Base-by-base conservation (phyloP, 2,888 invertebrate genomes). In the Mythimna pallens region DNA sequence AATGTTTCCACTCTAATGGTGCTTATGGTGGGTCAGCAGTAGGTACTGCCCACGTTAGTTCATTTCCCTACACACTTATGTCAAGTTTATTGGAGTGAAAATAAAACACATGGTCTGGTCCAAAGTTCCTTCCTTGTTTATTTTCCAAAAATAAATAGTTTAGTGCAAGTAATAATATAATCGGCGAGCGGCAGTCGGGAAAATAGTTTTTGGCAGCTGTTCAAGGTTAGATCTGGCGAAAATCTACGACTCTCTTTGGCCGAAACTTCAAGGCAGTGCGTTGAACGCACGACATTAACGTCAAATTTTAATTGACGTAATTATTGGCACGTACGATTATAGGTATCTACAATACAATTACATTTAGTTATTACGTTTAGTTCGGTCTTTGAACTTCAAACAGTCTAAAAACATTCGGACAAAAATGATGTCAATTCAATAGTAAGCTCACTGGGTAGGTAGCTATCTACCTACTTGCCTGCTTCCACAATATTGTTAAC, bases 241-340 rank as follows among this genome's bases (percentile, higher is more conserved):
- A 95, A 92, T 95, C 88, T 95, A 89, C 96, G 94, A 92, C 96
- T 96, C 90, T 89, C 90, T 96, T 96, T 95, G 95, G 94, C 93
- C 83, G 91, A 93, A 89, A 91, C 85, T 87, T 86, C 87, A 80
- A 89, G 88, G 88, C 87, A 87, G 90, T 91, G 88, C 92, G 90
- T 91, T 92, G 89, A 92, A 92, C 91, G 90, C 80, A 88, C 89
- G 86, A 87, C 85, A 79, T 81, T 84, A 77, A 93, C 94, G 93
- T 94, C 93, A 94, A 89, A 73, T 83, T 86, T 87, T 82, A 84
- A 84, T 89, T 92, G 92, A 93, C 93, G 93, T 87, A 92, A 89
- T 88, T 86, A 85, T 75, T 40, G 65, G 65, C 73, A 77, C 73
- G 73, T 63, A 70, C 10, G 64, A 47, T 25, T 50, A 63, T 8